Percentiles rank a stretch among this genome's conserved stretches.
Conservation (phyloP, 1,140 invertebrate species). For the Pseudachorutes palmiensis region DNA sequence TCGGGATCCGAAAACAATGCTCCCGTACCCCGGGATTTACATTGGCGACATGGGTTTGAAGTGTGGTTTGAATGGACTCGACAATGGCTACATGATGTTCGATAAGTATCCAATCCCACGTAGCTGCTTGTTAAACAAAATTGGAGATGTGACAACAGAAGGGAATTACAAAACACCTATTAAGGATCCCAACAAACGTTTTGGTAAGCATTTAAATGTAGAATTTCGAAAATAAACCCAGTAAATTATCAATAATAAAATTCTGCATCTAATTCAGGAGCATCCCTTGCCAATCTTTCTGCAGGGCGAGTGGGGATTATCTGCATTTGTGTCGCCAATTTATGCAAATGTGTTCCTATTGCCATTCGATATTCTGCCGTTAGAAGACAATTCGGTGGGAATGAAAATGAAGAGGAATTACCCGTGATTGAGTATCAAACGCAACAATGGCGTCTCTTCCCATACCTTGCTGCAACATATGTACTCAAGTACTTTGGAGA, state of each 20-base stretch:
- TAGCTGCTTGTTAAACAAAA: constrained; percentile 72
- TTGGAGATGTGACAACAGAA: constrained; percentile 72
- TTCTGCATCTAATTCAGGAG: too few relatives aligned
- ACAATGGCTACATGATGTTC: constrained; percentile 77
- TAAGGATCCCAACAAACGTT: constrained; percentile 65
- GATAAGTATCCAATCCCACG: constrained; percentile 74
- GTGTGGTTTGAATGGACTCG: constrained; percentile 69
- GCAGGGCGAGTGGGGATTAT: constrained; percentile 67
- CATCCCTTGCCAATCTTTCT: constrained; percentile 75
- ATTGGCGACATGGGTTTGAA: constrained; percentile 77
- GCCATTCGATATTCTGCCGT: constrained; percentile 83
- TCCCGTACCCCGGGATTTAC: constrained; percentile 60
- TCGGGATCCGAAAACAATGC: constrained; percentile 60
- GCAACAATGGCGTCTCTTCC: constrained; percentile 88
- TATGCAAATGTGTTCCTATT: constrained; percentile 67
- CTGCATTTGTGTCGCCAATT: constrained; percentile 59
- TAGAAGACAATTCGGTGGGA: constrained; percentile 77
- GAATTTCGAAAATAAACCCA: too few relatives aligned
- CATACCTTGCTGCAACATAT: constrained; percentile 73
- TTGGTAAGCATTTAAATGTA: constrained; percentile 53
- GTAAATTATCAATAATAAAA: too few relatives aligned
- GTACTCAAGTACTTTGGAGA: constrained; percentile 62
- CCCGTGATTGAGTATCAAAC: constrained; percentile 86
- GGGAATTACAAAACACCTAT: constrained; percentile 71
- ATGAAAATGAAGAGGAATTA: constrained; percentile 54